Evolutionary conservation across 2,113 vertebrate species (phyloP), one percentile per base, ranked within the genome.

Genomic region (Stercorarius parasiticus): DNA sequence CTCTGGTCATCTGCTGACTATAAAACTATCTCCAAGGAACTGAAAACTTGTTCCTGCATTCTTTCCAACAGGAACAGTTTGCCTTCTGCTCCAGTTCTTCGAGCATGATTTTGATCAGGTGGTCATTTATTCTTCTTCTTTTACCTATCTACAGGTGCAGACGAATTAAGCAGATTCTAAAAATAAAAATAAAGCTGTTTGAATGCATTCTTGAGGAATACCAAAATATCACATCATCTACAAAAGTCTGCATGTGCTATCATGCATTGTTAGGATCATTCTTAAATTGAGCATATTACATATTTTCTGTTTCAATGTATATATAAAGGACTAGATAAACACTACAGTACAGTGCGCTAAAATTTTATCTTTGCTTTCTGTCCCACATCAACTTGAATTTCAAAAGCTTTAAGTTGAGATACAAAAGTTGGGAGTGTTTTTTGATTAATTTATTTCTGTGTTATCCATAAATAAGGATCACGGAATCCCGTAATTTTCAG

Each of bases 221-320:
- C 29, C 30, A 36, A 34, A 30, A 47, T 65, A 43, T 38, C 4
- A 13, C 4, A 15, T 77, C 13, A 45, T 53, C 53, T 91, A 22
- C 21, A 66, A 18, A 81, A 78, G 25, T 62, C 30, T 81, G 21
- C 23, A 10, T 1, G 0, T 86, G 30, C 38, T 82, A 6, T 73
- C 5, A 1, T 34, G 26, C 38, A 34, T 84, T 82, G 49, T 88
- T 85, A 81, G 65, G 42, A 45, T 66, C 27, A 42, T 36, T 84
- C 11, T 88, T 89, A 40, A 69, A 0, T 6, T 69, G 34, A 64
- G 13, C 9, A 8, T 47, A 22, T 42, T 32, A 38, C 1, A 0
- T n/a, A 6, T 53, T 86, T 88, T 45, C 70, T 4, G 5, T 59
- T 87, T 78, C 29, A 45, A 17, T 45, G 36, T 88, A 6, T 30